Percentiles rank a stretch among this genome's conserved stretches.
These are phyloP conservation scores for Actinernus sp. DNA, from an alignment of 92 coral and sea anemone genomes.

Conservation along the genomic window DNA sequence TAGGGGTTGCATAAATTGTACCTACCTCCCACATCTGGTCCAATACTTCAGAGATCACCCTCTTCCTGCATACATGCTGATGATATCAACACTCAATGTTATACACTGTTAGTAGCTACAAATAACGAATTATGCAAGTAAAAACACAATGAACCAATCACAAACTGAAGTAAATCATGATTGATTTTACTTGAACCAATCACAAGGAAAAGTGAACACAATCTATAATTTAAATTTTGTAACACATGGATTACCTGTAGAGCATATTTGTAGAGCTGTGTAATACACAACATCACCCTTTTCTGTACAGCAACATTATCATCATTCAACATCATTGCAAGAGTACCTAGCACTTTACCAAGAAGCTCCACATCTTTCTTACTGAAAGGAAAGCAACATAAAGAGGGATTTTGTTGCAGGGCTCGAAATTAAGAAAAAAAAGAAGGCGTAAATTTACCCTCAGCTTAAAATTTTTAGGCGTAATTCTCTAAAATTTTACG, in stretches of 20 bases:
- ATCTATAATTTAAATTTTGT: not conserved
- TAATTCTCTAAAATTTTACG: too few relatives aligned
- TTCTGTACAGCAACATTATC: conserved; percentile 96
- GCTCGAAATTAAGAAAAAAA: too few relatives aligned
- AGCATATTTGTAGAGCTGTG: conserved; percentile 90
- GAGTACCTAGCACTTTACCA: conserved; percentile 81
- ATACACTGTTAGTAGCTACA: not conserved
- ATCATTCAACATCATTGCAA: conserved; percentile 89
- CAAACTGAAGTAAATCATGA: too few relatives aligned
- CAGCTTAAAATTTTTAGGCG: too few relatives aligned
- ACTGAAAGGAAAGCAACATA: conserved; percentile 50
- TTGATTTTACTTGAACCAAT: too few relatives aligned
- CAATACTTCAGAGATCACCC: conserved; percentile 87
- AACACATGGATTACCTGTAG: conserved; percentile 65
- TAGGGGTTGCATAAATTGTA: too few relatives aligned
- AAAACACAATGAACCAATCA: too few relatives aligned
- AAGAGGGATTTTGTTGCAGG: too few relatives aligned
- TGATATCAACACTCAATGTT: conserved; percentile 1
- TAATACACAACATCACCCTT: conserved; percentile 92
- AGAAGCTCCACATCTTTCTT: conserved; percentile 94
- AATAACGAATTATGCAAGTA: not conserved
- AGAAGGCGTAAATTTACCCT: too few relatives aligned
- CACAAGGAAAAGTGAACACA: not conserved
- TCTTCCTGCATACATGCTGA: conserved; percentile 92
- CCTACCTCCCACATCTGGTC: conserved; percentile 98